Evolutionary conservation across 2,888 invertebrate species (phyloP).

Genomic region (Pteria penguin): DNA sequence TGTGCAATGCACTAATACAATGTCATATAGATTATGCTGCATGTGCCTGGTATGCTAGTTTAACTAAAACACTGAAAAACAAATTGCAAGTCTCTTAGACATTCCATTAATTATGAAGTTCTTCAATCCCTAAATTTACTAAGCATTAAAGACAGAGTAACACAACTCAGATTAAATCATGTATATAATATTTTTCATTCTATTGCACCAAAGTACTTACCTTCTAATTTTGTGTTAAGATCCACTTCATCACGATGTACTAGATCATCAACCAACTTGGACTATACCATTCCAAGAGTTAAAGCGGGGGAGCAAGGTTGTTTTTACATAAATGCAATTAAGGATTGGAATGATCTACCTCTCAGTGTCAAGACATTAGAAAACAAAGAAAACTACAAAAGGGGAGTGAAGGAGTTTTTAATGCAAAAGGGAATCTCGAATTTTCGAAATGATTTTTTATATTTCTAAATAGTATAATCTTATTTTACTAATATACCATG

Average conservation of each 20-base stretch:
- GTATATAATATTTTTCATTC: not conserved
- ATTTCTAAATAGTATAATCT: too few species aligned
- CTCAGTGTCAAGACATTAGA: too few species aligned
- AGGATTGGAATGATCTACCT: too few species aligned
- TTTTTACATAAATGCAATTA: too few species aligned
- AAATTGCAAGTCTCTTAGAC: not conserved
- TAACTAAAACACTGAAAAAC: not conserved
- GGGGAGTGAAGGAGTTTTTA: too few species aligned
- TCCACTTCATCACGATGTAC: not conserved
- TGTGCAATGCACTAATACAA: conserved; percentile 9
- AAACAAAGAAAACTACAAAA: too few species aligned
- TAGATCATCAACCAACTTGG: not conserved
- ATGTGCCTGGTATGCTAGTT: not conserved
- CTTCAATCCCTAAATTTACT: not conserved
- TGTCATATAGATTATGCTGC: conserved; percentile 11
- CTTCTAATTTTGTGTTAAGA: not conserved
- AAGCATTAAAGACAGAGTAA: not conserved
- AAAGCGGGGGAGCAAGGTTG: too few species aligned
- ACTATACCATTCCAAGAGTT: too few species aligned
- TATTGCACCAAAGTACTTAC: not conserved
- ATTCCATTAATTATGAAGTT: not conserved
- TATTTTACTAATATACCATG: too few species aligned
- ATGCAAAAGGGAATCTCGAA: too few species aligned
- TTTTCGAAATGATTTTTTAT: too few species aligned
- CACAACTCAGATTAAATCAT: not conserved